Percentiles rank a stretch among this genome's conserved stretches.
These are phyloP conservation scores for Trypoxylon attenuatum DNA, from an alignment of 2,888 invertebrate genomes.

Conservation along the genomic window DNA sequence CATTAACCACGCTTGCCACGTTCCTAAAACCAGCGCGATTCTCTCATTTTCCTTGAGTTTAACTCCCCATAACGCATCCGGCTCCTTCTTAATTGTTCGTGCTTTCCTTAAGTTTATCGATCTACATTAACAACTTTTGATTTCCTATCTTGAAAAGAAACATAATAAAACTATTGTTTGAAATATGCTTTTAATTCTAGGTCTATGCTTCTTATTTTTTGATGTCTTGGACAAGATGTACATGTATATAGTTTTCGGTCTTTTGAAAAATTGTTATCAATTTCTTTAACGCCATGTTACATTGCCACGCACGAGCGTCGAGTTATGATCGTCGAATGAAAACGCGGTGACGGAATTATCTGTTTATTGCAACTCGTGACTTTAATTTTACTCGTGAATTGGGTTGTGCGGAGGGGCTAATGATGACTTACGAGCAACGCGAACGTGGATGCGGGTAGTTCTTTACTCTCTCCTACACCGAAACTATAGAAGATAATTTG, in stretches of 20 bases:
- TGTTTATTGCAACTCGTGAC: not conserved
- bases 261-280: too few relatives aligned
- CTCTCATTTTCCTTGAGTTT: not conserved
- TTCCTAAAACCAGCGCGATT: not conserved
- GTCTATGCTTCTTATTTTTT: too few relatives aligned
- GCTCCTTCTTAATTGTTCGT: not conserved
- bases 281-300: too few relatives aligned
- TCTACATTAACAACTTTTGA: too few relatives aligned
- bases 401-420: not conserved
- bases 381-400: not conserved
- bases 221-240: too few relatives aligned
- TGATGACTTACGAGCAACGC: not conserved
- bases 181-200: too few relatives aligned
- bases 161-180: too few relatives aligned
- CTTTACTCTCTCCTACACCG: not conserved
- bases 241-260: too few relatives aligned
- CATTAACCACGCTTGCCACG: not conserved
- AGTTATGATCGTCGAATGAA: too few relatives aligned
- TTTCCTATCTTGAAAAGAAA: too few relatives aligned
- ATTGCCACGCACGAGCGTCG: too few relatives aligned
- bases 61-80: not conserved
- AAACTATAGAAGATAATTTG: not conserved
- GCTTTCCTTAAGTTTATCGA: too few relatives aligned
- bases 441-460: not conserved
- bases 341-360: not conserved